These are phyloP conservation scores for Cinclus cinclus DNA, from an alignment of 2,113 vertebrate species.

Conservation along the genomic window DNA sequence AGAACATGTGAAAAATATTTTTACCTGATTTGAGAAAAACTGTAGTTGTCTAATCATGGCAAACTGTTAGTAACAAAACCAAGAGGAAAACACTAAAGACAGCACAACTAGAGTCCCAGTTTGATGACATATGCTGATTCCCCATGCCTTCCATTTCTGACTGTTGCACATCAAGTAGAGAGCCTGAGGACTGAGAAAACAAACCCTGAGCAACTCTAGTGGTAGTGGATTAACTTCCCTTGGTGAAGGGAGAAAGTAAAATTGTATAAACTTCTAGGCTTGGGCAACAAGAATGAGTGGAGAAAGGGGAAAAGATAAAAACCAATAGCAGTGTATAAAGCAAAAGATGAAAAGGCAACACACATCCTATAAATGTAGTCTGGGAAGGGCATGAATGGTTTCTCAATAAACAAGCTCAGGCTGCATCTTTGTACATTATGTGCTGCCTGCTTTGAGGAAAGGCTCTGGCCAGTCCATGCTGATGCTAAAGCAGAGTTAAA, in stretches of 20 bases:
- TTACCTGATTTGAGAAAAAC: not conserved
- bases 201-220: not conserved
- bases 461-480: not conserved
- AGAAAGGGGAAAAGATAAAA: not conserved
- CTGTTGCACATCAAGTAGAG: not conserved
- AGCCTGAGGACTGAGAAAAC: not conserved
- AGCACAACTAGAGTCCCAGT: not conserved
- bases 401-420: not conserved
- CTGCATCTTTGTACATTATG: not conserved
- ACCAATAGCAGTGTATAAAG: not conserved
- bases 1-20: not conserved
- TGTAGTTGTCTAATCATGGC: not conserved
- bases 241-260: fast-evolving
- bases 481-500: not conserved
- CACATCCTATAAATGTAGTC: not conserved
- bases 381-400: not conserved
- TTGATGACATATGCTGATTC: not conserved
- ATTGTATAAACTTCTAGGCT: not conserved
- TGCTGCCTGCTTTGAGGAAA: not conserved
- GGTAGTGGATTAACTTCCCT: not conserved
- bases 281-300: not conserved
- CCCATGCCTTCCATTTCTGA: not conserved
- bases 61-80: not conserved
- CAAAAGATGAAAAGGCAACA: not conserved
- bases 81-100: not conserved